A percentile compares a stretch with the other conserved stretches of the same genome.
These are phyloP conservation scores for Aleiodes testaceus DNA, from an alignment of 2,888 invertebrate genomes.

Conservation along the genomic window DNA sequence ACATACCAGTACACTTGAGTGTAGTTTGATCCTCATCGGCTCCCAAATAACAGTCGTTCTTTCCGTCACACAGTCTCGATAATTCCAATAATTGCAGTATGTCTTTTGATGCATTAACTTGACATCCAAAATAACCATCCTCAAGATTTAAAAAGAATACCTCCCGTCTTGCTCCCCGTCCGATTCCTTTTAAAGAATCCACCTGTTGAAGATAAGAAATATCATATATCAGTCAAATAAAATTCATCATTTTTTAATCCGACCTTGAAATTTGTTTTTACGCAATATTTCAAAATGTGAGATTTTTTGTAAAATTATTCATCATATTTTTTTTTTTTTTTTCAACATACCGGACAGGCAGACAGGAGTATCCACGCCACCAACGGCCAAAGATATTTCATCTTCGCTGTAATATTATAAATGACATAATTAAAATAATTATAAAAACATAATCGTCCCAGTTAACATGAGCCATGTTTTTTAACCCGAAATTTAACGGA, in stretches of 20 bases:
- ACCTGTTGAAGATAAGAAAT: conserved; percentile 72
- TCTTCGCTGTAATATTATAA: conserved; percentile 83
- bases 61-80: conserved; percentile 94
- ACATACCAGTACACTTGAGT: conserved; percentile 93
- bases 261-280: background rate
- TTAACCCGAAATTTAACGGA: conserved; percentile 65
- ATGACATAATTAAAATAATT: conserved; percentile 25
- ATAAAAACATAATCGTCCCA: conserved; percentile 7
- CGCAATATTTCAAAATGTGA: background rate
- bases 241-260: background rate
- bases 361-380: conserved; percentile 89
- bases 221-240: background rate
- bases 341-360: conserved; percentile 83
- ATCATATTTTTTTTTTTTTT: conserved; percentile 11
- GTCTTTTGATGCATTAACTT: conserved; percentile 96
- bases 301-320: conserved; percentile 23
- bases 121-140: conserved; percentile 98
- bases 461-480: conserved; percentile 57
- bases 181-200: conserved; percentile 87
- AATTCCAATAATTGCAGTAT: conserved; percentile 95
- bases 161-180: conserved; percentile 90
- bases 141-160: conserved; percentile 97
- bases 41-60: conserved; percentile 91
- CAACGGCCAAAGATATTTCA: conserved; percentile 94
- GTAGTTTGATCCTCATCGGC: conserved; percentile 92